Evolutionary conservation across 2,888 invertebrate genomes (phyloP).

Genomic region (Thymelicus lineola): DNA sequence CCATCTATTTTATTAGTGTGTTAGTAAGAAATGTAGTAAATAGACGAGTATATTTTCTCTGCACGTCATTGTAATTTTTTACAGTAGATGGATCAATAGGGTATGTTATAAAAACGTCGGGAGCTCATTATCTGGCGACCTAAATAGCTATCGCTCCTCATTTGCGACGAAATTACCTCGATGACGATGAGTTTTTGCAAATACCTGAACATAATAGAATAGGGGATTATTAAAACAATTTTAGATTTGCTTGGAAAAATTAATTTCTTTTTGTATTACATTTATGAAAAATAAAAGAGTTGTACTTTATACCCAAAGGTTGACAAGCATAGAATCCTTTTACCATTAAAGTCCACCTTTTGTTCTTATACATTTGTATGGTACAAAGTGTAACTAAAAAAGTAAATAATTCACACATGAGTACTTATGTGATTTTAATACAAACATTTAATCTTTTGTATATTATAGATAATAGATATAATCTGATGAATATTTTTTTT

Average conservation of each 20-base stretch:
- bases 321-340: no score
- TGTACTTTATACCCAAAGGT: no score
- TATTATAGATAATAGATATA: no score
- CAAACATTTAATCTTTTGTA: no score
- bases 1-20: not conserved
- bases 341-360: no score
- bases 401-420: no score
- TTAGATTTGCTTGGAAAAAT: not conserved
- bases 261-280: no score
- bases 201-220: not conserved
- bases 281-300: no score
- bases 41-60: not conserved
- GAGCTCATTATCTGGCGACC: conserved; percentile 12
- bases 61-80: not conserved
- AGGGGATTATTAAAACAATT: conserved; percentile 6
- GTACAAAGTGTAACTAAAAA: no score
- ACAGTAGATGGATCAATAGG: not conserved
- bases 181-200: conserved; percentile 10
- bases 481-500: conserved; percentile 7
- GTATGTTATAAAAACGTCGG: not conserved
- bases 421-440: no score
- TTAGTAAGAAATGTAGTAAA: not conserved
- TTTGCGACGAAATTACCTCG: conserved; percentile 14
- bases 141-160: not conserved
- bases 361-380: no score